Base-by-base conservation (phyloP, 2,113 vertebrate genomes). In the Eulacestoma nigropectus region DNA sequence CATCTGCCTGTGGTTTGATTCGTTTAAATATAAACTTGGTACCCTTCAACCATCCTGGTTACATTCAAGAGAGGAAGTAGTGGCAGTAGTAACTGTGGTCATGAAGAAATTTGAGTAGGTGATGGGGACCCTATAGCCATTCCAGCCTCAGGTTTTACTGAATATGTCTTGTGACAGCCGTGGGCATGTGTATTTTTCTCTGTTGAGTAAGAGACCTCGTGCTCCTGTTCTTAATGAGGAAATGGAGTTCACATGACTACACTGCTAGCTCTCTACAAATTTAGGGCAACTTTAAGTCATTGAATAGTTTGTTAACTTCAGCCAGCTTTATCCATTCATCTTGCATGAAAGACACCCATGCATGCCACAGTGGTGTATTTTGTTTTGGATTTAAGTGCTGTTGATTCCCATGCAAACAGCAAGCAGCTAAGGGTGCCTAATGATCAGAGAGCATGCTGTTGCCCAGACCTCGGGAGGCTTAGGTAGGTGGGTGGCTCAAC, bases 141-240 rank as follows among this genome's bases (percentile, higher is more conserved):
- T 11, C 10, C 39, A 67, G 8, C 8, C 11, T 74, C 70, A 63
- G 5, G 0, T 50, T 87, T 78, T 44, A 23, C 16, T 44, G 49
- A 75, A 75, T 35, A 50, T 3, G n/a, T 5, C 62, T 14, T 9
- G 3, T 73, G 37, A 47, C 21, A 33, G 4, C 8, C 42, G 19
- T 37, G 16, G 14, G 14, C 3, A 16, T 17, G 6, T 21, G 21
- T 22, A 52, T 91, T 89, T 89, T 76, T 46, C 22, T 52, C 25
- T 75, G 0, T n/a, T 52, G 57, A 65, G 23, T 55, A 55, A 74
- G 7, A 55, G 10, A 55, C 7, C 33, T n/a, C 0, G 0, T 69
- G 21, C 10, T 85, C 68, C 55, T 75, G 13, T 42, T 86, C 52
- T 81, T 65, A 79, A 23, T 37, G 74, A 62, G 29, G 46, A 90